Percentiles rank a stretch among this genome's conserved stretches.
These are phyloP conservation scores for Agriopis leucophaearia DNA, from an alignment of 2,888 invertebrate species.

Conservation along the genomic window DNA sequence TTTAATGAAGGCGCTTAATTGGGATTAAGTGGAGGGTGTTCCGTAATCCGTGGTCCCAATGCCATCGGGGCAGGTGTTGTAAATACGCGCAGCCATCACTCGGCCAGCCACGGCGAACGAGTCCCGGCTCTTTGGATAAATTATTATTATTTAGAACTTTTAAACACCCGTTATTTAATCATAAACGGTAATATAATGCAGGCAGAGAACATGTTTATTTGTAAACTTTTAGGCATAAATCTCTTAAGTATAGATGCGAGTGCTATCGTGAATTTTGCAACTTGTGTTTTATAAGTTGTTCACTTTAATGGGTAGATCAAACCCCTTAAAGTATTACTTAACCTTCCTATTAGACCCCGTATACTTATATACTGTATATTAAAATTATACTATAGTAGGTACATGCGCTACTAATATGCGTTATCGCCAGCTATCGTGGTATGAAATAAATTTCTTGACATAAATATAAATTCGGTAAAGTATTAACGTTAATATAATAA, in stretches of 20 bases:
- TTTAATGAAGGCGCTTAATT: constrained; percentile 32
- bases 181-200: not conserved
- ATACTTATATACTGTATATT: too few relatives aligned
- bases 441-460: not conserved
- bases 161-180: constrained; percentile 12
- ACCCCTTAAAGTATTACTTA: too few relatives aligned
- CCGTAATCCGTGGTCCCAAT: constrained; percentile 31
- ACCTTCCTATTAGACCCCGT: too few relatives aligned
- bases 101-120: constrained; percentile 5
- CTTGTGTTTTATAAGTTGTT: too few relatives aligned
- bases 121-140: constrained; percentile 8
- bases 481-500: constrained; percentile 6
- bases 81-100: constrained; percentile 20
- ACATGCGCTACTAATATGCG: too few relatives aligned
- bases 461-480: not conserved
- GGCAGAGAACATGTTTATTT: too few relatives aligned
- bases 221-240: too few relatives aligned
- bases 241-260: too few relatives aligned
- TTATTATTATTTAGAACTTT: constrained; percentile 17
- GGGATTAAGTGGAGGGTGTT: constrained; percentile 36
- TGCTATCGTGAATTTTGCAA: too few relatives aligned
- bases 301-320: too few relatives aligned
- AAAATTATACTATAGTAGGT: too few relatives aligned
- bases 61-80: constrained; percentile 26
- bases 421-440: too few relatives aligned